These are phyloP conservation scores for Molossus alvarezi DNA, from an alignment of 2,797 vertebrate genomes.

Conservation along the genomic window DNA sequence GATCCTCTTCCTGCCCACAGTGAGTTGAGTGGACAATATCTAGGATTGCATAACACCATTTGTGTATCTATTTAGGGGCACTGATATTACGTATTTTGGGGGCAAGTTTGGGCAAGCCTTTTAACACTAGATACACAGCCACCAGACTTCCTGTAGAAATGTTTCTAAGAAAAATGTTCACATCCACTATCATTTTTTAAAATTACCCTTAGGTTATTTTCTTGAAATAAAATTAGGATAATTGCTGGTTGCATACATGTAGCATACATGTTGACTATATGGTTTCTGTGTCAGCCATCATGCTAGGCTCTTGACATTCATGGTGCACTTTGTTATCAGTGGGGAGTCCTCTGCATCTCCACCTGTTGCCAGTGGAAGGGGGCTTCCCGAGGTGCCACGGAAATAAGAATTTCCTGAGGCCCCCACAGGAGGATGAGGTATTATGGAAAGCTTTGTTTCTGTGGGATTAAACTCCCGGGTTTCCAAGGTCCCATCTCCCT, in stretches of 20 bases:
- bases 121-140: constrained; percentile 42
- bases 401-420: not conserved
- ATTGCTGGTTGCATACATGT: constrained; percentile 6
- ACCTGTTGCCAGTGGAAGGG: not conserved
- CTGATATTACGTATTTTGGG: not conserved
- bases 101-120: constrained; percentile 50
- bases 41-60: constrained; percentile 35
- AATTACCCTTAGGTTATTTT: constrained; percentile 10
- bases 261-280: not conserved
- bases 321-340: not conserved
- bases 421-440: not conserved
- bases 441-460: not conserved
- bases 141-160: constrained; percentile 66
- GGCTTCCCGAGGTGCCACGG: not conserved
- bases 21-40: constrained; percentile 68
- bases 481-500: not conserved
- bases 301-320: not conserved
- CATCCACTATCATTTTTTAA: not conserved
- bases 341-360: not conserved
- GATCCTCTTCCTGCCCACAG: constrained; percentile 78
- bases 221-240: constrained; percentile 60
- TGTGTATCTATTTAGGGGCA: constrained; percentile 49
- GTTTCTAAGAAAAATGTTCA: constrained; percentile 68
- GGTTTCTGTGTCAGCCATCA: not conserved
- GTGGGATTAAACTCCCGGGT: not conserved